These are phyloP conservation scores for Cryptocephalus moraei DNA, from an alignment of 2,888 invertebrate genomes.

Conservation along the genomic window DNA sequence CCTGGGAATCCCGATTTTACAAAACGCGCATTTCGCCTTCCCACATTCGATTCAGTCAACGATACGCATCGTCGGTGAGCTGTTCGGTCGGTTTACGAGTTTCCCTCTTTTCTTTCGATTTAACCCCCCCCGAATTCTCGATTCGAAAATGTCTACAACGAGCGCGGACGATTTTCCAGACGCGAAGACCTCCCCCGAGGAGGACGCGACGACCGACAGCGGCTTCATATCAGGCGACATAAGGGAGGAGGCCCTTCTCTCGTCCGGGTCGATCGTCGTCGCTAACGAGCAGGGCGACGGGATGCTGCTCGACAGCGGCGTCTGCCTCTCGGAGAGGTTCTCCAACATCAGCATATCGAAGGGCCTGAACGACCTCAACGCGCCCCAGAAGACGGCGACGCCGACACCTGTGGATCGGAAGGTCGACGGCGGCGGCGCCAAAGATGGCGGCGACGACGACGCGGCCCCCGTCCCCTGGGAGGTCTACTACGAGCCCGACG, in stretches of 20 bases:
- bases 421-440: constrained; percentile 6
- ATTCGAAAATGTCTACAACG: constrained; percentile 16
- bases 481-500: constrained; percentile 64
- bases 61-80: background rate
- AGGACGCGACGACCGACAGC: constrained; percentile 29
- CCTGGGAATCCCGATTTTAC: constrained; percentile 29
- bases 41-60: constrained; percentile 6
- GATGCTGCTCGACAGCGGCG: constrained; percentile 58
- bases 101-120: background rate
- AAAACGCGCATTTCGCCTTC: constrained; percentile 12
- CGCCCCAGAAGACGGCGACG: constrained; percentile 10
- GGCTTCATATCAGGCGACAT: constrained; percentile 32
- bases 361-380: constrained; percentile 31
- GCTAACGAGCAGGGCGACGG: background rate
- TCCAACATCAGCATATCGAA: constrained; percentile 46
- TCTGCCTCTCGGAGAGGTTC: constrained; percentile 50
- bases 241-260: constrained; percentile 9
- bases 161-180: constrained; percentile 23
- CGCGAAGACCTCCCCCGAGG: constrained; percentile 22
- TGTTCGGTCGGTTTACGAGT: background rate
- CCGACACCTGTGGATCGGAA: constrained; percentile 17
- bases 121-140: background rate
- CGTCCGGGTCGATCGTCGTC: constrained; percentile 2
- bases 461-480: constrained; percentile 39
- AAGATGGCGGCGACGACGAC: constrained; percentile 6